Conservation (phyloP, 2,888 invertebrate species). For the Andrena camellia region DNA sequence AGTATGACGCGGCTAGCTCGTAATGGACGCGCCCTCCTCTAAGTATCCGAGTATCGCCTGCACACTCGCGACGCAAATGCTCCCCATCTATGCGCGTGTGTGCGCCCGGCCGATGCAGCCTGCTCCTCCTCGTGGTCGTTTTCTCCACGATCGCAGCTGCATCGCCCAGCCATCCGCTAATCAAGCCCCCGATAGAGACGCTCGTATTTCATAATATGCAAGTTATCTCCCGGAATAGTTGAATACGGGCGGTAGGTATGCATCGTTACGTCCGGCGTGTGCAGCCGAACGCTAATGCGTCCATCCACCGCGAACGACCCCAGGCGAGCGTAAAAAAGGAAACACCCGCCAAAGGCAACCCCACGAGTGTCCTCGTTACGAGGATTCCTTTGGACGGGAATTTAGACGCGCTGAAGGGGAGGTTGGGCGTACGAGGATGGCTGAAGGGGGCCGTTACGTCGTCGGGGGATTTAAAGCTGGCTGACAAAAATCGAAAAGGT, state of each 20-base stretch:
- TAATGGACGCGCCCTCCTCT: conserved; percentile 62
- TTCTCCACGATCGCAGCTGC: conserved; percentile 57
- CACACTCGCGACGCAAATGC: conserved; percentile 23
- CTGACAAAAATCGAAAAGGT: conserved; percentile 42
- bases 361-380: conserved; percentile 5
- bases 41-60: conserved; percentile 53
- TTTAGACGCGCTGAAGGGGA: neutral
- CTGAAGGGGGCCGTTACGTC: neutral
- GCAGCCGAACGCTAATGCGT: conserved; percentile 30
- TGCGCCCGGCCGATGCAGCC: conserved; percentile 1
- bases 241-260: conserved; percentile 1
- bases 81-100: conserved; percentile 14
- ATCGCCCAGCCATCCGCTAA: conserved; percentile 52
- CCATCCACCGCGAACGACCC: conserved; percentile 15
- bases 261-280: conserved; percentile 13
- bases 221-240: conserved; percentile 33
- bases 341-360: neutral
- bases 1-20: conserved; percentile 53
- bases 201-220: conserved; percentile 67
- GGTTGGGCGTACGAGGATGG: neutral
- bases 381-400: neutral
- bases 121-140: conserved; percentile 25
- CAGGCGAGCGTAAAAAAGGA: conserved; percentile 45
- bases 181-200: conserved; percentile 50
- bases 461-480: conserved; percentile 46